Evolutionary conservation across 2,113 vertebrate species (phyloP).

Genomic region (Archilochus colubris): DNA sequence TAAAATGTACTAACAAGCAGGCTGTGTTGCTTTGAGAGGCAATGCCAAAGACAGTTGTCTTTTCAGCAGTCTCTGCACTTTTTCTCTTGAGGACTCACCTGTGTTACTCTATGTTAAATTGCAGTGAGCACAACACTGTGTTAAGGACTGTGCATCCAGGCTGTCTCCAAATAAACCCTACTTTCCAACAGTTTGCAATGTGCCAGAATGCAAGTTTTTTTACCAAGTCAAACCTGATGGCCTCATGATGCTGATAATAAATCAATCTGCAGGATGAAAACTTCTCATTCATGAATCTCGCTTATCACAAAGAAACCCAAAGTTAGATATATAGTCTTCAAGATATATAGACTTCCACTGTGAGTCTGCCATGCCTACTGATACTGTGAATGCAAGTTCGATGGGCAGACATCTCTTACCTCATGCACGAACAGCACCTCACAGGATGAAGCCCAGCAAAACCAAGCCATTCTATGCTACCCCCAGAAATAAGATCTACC

Average conservation of each 20-base stretch:
- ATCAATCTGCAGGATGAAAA: not conserved
- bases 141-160: not conserved
- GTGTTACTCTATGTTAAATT: not conserved
- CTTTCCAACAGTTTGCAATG: not conserved
- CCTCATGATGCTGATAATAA: not conserved
- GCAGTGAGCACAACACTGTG: not conserved
- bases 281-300: not conserved
- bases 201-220: not conserved
- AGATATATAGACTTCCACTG: not conserved
- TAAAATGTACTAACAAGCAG: not conserved
- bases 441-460: not conserved
- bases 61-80: not conserved
- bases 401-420: not conserved
- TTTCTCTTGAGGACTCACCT: not conserved
- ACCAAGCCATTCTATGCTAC: not conserved
- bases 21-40: not conserved
- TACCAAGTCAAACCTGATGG: not conserved
- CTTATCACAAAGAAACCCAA: not conserved
- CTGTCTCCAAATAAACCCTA: not conserved
- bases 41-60: not conserved
- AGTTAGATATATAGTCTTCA: not conserved
- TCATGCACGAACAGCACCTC: not conserved
- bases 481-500: constrained; percentile 71
- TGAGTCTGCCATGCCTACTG: not conserved
- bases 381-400: not conserved